A percentile compares a stretch with the other conserved stretches of the same genome.
These are phyloP conservation scores for Zeugodacus cucurbitae DNA, from an alignment of 1,140 invertebrate genomes.

Conservation along the genomic window DNA sequence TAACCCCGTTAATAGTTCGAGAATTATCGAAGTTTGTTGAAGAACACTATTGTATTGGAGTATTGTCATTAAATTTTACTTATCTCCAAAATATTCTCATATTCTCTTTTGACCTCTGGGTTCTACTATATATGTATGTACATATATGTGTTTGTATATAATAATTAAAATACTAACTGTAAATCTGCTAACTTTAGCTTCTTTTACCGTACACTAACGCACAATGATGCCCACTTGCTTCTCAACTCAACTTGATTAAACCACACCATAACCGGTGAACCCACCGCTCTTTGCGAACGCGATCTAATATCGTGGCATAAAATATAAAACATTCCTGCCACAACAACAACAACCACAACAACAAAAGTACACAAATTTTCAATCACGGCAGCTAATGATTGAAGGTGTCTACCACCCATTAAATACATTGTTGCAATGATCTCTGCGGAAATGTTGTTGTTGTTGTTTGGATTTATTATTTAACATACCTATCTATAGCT, in stretches of 20 bases:
- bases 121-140: too few species aligned
- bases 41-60: too few species aligned
- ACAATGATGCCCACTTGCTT: neutral
- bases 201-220: neutral
- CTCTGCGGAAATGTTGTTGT: neutral
- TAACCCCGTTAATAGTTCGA: too few species aligned
- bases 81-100: too few species aligned
- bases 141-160: too few species aligned
- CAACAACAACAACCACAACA: neutral
- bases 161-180: too few species aligned
- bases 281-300: neutral
- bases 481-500: neutral
- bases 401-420: neutral
- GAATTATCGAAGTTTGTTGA: too few species aligned
- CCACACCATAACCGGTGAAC: neutral
- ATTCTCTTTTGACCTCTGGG: too few species aligned
- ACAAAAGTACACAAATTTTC: neutral
- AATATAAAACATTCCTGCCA: neutral
- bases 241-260: neutral
- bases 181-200: too few species aligned
- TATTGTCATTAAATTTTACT: too few species aligned
- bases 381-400: neutral
- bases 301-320: neutral
- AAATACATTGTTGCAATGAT: slow-evolving; percentile 3
- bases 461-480: too few species aligned